Base-by-base conservation (phyloP, 2,888 invertebrate genomes). In the Periphyllus acericola region DNA sequence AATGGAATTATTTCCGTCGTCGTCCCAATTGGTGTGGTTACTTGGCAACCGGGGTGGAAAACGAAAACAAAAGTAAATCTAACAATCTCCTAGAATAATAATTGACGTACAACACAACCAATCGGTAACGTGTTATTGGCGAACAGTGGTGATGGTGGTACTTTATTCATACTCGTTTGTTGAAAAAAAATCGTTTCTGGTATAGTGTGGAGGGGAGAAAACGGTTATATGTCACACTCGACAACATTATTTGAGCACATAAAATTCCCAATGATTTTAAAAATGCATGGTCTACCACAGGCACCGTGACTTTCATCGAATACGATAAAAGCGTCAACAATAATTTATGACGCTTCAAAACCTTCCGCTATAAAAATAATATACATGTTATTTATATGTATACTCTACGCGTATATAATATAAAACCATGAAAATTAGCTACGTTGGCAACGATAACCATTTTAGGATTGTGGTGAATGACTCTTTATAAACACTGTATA, bases 371-470 rank as follows among this genome's bases (percentile, higher is more conserved):
- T 36, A 83, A 83, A 74, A 83, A 72, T 21, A 80, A 80, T 40
- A 40, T 29, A 66, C 40, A 40, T 55, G 52, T 71, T 75, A 75
- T 75, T 34, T 75, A 83, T 75, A 36, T 36, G 71, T 29, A 83
- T 72, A 36, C 8, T 36, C 8, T 25, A 74, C 34, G 74, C 36
- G 36, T 74, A 74, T 74, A 74, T 25, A 34, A 78, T 25, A 34
- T n/a, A 83, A 83, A 83, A 74, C 29, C 29, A 60, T 60, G 36
- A 83, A 55, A 74, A 83, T 83, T 34, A 36, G 25, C 29, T 36
- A 36, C 34, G 72, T 75, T 83, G 83, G 74, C 83, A 74, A 75
- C 40, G 74, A 60, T 34, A 40, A 74, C 74, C 19, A 66, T 66
- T 66, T 34, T 9, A 5, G 21, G n/a, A 72, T 72, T 17, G 34